Percentiles rank a stretch among this genome's conserved stretches.
Conservation (phyloP, 2,797 vertebrate genomes). For the Macrochelys suwanniensis region DNA sequence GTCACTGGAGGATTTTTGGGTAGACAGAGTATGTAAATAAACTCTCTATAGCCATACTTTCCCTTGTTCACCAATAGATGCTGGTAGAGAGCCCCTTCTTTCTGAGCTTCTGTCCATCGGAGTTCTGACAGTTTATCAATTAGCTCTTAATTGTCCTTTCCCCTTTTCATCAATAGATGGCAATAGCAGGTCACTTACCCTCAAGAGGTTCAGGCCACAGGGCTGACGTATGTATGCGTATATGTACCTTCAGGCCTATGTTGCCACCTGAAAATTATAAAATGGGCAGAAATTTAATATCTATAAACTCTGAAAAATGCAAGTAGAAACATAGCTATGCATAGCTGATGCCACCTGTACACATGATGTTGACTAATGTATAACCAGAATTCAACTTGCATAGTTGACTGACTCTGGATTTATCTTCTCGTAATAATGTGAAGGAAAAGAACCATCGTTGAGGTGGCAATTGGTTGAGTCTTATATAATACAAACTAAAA, state of each 20-base stretch:
- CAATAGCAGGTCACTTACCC: background rate
- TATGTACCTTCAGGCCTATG: no score
- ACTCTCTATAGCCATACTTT: background rate
- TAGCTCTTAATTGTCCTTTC: background rate
- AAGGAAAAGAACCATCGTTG: background rate
- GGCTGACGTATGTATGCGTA: no score
- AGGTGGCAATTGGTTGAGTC: background rate
- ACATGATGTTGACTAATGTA: background rate
- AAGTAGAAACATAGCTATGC: background rate
- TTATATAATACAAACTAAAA: background rate
- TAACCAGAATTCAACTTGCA: background rate
- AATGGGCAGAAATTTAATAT: background rate
- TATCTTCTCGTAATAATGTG: background rate
- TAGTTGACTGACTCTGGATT: background rate
- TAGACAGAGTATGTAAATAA: background rate
- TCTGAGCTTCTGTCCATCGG: background rate
- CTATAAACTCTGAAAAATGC: background rate
- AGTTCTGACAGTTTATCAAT: fast-evolving
- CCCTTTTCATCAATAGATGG: background rate
- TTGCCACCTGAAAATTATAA: background rate
- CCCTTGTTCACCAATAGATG: background rate
- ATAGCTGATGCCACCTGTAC: background rate
- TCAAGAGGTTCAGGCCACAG: no score
- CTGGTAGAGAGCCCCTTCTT: background rate
- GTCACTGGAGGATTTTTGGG: background rate